Conservation (phyloP, 1,140 invertebrate genomes). For the Eriocheir sinensis region DNA sequence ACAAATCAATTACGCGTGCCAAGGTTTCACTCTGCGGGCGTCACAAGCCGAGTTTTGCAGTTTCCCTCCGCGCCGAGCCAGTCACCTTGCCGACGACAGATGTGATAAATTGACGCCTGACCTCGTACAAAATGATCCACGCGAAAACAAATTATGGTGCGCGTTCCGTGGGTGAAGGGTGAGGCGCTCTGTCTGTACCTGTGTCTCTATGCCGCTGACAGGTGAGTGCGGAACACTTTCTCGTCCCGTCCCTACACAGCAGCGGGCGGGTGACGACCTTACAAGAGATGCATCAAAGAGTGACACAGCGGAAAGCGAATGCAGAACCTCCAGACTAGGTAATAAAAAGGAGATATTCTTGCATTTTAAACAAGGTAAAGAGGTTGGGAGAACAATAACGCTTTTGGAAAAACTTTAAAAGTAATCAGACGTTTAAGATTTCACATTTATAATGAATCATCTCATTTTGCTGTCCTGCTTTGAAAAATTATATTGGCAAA, state of each 20-base stretch:
- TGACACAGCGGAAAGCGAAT: not conserved
- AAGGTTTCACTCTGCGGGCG: not conserved
- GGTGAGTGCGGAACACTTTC: not conserved
- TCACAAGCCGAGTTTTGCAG: not conserved
- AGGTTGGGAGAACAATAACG: not conserved
- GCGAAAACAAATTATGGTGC: not conserved
- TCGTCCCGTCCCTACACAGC: not conserved
- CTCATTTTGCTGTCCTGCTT: no score
- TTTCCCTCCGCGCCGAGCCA: not conserved
- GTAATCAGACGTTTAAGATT: not conserved
- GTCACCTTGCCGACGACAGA: not conserved
- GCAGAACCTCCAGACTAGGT: no score
- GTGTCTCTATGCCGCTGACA: not conserved
- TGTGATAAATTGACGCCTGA: constrained; percentile 15
- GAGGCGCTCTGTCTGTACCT: not conserved
- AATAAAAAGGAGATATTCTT: no score
- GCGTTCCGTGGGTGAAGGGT: constrained; percentile 19
- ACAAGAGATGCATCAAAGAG: not conserved
- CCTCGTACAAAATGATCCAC: constrained; percentile 20
- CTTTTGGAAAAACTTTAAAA: not conserved
- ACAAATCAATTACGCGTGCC: not conserved
- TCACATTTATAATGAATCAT: not conserved
- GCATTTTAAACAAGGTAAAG: not conserved
- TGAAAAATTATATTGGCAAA: not conserved
- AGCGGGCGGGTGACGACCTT: not conserved